Base-by-base conservation (phyloP, 2,888 invertebrate species). In the Seira sanloemensis region DNA sequence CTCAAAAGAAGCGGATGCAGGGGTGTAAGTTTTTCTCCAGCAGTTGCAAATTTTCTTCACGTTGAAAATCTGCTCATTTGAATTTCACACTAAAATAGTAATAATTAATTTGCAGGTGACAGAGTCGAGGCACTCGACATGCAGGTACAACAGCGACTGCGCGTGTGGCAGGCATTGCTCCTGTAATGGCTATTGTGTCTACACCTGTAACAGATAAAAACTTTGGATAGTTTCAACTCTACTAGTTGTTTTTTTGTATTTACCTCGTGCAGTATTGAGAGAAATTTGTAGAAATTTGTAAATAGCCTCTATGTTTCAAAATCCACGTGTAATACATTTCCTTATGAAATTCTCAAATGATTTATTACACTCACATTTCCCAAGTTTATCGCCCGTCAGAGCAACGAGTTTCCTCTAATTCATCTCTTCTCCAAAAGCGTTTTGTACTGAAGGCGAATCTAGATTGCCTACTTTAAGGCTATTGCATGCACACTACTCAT, bases 301-400 rank as follows among this genome's bases (percentile, higher is more conserved):
- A n/a, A n/a, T n/a, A n/a, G n/a, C n/a, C n/a, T n/a, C n/a, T n/a
- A n/a, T n/a, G n/a, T n/a, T n/a, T n/a, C n/a, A n/a, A n/a, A n/a
- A n/a, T n/a, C n/a, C n/a, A n/a, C n/a, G n/a, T n/a, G n/a, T n/a
- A n/a, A n/a, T n/a, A n/a, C n/a, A n/a, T n/a, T n/a, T n/a, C n/a
- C n/a, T n/a, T n/a, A n/a, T 9, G 67, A 62, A 27, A 71, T 62
- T 27, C n/a, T 65, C 54, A 75, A 72, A 84, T 88, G 87, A 88
- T 88, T 87, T 87, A 86, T 88, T 86, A 79, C 84, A 62, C 78
- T 85, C 73, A 37, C n/a, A n/a, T 50, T 62, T 71, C 69, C 71
- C 73, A 78, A 69, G 78, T 78, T 78, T 78, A 84, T 78, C 78
- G 83, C 84, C 84, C 75, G 84, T 84, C 78, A 78, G 84, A 75